Percentiles rank a stretch among this genome's conserved stretches.
Evolutionary conservation across 2,113 vertebrate species (phyloP).

Genomic region (Osmerus mordax): DNA sequence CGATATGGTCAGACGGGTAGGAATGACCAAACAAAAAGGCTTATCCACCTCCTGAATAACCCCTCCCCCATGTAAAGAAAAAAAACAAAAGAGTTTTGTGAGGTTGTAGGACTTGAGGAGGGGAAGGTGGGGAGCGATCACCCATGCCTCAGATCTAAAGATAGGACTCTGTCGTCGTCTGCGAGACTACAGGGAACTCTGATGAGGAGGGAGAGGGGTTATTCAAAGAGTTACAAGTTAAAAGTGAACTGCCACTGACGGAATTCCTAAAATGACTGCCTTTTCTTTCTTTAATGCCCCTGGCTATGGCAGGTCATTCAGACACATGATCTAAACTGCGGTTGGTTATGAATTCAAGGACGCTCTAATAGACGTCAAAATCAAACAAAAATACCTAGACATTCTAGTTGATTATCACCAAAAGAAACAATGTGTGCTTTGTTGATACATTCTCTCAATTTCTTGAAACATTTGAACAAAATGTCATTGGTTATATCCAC

Average conservation of each 20-base stretch:
- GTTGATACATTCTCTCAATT: too few species aligned
- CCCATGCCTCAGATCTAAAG: slow-evolving; percentile 55
- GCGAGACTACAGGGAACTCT: slow-evolving; percentile 16
- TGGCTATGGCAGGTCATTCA: slow-evolving; percentile 7
- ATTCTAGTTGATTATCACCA: too few species aligned
- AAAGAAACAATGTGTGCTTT: too few species aligned
- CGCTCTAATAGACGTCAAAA: background rate
- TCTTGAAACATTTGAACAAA: too few species aligned
- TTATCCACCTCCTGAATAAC: slow-evolving; percentile 40
- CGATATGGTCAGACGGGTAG: slow-evolving; percentile 42
- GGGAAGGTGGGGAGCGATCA: slow-evolving; percentile 24
- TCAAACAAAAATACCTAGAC: too few species aligned
- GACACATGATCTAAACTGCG: background rate
- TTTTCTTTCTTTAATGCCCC: slow-evolving; percentile 30
- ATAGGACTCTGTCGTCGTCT: slow-evolving; percentile 40
- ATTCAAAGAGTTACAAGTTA: slow-evolving; percentile 29
- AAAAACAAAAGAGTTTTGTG: slow-evolving; percentile 49
- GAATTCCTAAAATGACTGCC: slow-evolving; percentile 28
- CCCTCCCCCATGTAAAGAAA: slow-evolving; percentile 31
- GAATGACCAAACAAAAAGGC: slow-evolving; percentile 52
- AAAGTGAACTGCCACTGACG: slow-evolving; percentile 22
- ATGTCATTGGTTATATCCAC: too few species aligned
- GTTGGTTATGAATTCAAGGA: background rate
- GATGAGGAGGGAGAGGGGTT: slow-evolving; percentile 22
- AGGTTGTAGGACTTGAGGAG: slow-evolving; percentile 38